These are phyloP conservation scores for Gambelia wislizenii DNA, from an alignment of 2,797 vertebrate genomes.

Conservation along the genomic window DNA sequence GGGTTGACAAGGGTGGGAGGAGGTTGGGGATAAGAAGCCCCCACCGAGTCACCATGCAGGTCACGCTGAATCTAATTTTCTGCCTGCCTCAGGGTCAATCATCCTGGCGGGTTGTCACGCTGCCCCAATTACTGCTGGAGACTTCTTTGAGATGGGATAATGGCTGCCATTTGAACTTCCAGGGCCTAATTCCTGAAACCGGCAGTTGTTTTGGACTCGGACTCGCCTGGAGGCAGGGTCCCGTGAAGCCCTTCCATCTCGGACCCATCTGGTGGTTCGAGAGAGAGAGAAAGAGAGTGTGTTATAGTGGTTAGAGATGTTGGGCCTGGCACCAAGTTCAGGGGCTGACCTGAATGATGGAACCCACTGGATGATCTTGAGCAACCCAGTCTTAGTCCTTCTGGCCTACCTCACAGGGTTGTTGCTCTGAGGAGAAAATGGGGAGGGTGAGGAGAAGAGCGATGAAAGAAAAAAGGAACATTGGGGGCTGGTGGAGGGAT, in stretches of 20 bases:
- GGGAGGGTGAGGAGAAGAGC: too few relatives aligned
- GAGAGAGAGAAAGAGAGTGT: not conserved
- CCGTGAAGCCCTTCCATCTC: not conserved
- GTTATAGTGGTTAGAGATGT: not conserved
- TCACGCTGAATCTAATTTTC: constrained; percentile 22
- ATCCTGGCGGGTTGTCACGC: not conserved
- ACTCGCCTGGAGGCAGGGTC: not conserved
- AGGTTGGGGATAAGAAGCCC: too few relatives aligned
- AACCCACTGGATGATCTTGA: too few relatives aligned
- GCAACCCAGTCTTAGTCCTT: too few relatives aligned
- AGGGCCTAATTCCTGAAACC: not conserved
- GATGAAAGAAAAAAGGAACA: too few relatives aligned
- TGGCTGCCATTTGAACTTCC: not conserved
- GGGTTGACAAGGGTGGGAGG: too few relatives aligned
- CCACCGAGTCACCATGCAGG: not conserved
- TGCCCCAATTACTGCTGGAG: not conserved
- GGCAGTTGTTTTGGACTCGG: not conserved
- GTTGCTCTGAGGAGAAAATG: too few relatives aligned
- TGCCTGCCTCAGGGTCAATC: constrained; percentile 13
- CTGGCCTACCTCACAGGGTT: too few relatives aligned
- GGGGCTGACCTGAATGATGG: too few relatives aligned
- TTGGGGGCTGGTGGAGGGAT: too few relatives aligned
- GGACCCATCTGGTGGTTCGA: too few relatives aligned
- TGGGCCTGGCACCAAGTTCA: too few relatives aligned
- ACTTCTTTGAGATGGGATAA: not conserved